A percentile compares a stretch with the other conserved stretches of the same genome.
These are phyloP conservation scores for Eretmocerus hayati DNA, from an alignment of 2,888 invertebrate genomes.

Conservation along the genomic window DNA sequence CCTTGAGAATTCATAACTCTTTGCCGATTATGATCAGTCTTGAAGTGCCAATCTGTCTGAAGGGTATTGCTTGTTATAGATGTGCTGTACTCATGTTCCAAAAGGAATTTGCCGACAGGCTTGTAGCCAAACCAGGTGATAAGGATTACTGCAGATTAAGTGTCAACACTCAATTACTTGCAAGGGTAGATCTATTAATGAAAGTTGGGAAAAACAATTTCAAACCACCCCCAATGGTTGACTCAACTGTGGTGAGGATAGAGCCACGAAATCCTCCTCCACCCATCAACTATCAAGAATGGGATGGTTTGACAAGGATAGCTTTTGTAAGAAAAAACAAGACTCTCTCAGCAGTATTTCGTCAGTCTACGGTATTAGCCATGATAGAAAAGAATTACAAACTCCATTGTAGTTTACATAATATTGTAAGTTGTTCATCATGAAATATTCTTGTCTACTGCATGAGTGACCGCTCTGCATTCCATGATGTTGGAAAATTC, in stretches of 20 bases:
- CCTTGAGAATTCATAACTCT: too few relatives aligned
- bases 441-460: constrained; percentile 1
- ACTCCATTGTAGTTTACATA: constrained; percentile 78
- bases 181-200: constrained; percentile 92
- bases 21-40: too few relatives aligned
- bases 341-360: constrained; percentile 84
- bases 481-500: neutral
- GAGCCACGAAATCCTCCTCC: constrained; percentile 97
- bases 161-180: constrained; percentile 90
- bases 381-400: constrained; percentile 87
- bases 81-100: constrained; percentile 99
- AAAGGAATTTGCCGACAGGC: constrained; percentile 92
- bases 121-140: constrained; percentile 95
- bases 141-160: constrained; percentile 94
- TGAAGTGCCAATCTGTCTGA: too few relatives aligned
- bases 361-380: constrained; percentile 74
- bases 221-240: constrained; percentile 97
- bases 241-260: constrained; percentile 94
- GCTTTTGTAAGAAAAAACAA: constrained; percentile 96
- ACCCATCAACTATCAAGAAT: constrained; percentile 91
- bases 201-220: constrained; percentile 99
- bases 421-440: constrained; percentile 55
- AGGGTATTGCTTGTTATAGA: too few relatives aligned
- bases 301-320: constrained; percentile 95
- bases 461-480: neutral